Percentiles rank a stretch among this genome's conserved stretches.
These are phyloP conservation scores for Aphelenchoides besseyi DNA, from an alignment of 1,140 invertebrate genomes.

Conservation along the genomic window DNA sequence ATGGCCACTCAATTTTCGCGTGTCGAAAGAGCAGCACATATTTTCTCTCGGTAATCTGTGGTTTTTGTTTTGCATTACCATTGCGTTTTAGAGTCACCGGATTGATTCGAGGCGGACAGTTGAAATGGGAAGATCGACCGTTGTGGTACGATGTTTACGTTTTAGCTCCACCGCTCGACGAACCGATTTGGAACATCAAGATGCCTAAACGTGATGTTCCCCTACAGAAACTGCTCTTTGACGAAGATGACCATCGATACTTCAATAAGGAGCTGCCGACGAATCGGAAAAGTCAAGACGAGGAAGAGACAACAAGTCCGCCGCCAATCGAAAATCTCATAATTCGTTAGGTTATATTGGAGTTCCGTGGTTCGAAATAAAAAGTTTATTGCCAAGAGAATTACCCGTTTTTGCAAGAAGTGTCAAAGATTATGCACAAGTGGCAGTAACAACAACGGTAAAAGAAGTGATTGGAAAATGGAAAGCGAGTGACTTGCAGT, in stretches of 20 bases:
- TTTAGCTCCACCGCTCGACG: slow-evolving; percentile 78
- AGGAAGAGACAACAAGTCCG: not conserved
- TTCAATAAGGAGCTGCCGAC: not conserved
- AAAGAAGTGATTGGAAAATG: too few relatives aligned
- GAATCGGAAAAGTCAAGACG: not conserved
- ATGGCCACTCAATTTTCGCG: slow-evolving; percentile 24
- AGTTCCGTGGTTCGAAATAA: too few relatives aligned
- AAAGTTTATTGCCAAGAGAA: slow-evolving; percentile 1
- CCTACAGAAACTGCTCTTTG: slow-evolving; percentile 75
- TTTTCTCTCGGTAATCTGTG: slow-evolving; percentile 20
- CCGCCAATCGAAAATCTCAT: not conserved
- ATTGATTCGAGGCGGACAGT: slow-evolving; percentile 72
- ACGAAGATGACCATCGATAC: slow-evolving; percentile 70
- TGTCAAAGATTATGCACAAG: too few relatives aligned
- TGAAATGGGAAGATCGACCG: slow-evolving; percentile 75
- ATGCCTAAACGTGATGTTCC: slow-evolving; percentile 65
- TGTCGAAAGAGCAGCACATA: slow-evolving; percentile 21
- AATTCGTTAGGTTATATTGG: too few relatives aligned
- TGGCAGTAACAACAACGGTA: too few relatives aligned
- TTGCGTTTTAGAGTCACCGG: slow-evolving; percentile 67
- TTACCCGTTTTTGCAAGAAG: too few relatives aligned
- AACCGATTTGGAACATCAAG: slow-evolving; percentile 73
- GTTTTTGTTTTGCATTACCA: not conserved
- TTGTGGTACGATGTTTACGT: slow-evolving; percentile 85
- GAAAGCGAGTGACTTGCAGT: not conserved